These are phyloP conservation scores for Melanaphis sacchari DNA, from an alignment of 1,140 invertebrate species.

Conservation along the genomic window DNA sequence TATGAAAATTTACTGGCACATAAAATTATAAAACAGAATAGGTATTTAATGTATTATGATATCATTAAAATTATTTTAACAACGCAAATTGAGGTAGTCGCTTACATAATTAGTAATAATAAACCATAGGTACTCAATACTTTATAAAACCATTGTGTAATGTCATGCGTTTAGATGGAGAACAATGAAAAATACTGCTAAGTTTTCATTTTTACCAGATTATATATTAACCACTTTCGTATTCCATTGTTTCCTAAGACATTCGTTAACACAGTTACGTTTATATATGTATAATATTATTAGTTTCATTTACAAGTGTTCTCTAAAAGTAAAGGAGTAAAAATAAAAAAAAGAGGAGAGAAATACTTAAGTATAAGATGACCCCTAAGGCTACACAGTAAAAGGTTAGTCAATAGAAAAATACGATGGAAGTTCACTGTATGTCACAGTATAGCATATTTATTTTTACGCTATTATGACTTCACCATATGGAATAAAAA, in stretches of 20 bases:
- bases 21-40: not conserved
- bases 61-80: not conserved
- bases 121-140: not conserved
- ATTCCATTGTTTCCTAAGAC: not conserved
- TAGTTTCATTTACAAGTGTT: not conserved
- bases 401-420: not conserved
- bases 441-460: no score
- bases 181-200: not conserved
- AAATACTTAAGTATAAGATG: not conserved
- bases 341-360: not conserved
- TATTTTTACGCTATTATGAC: not conserved
- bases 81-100: not conserved
- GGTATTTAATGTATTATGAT: slow-evolving; percentile 6
- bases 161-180: not conserved
- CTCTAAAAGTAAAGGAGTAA: not conserved
- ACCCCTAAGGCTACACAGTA: not conserved
- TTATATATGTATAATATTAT: not conserved
- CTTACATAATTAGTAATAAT: not conserved
- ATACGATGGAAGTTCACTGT: not conserved
- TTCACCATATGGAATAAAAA: not conserved
- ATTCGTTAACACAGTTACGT: not conserved
- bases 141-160: not conserved
- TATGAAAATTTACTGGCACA: slow-evolving; percentile 6
- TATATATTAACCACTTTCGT: not conserved
- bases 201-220: not conserved